These are phyloP conservation scores for Altica lythri DNA, from an alignment of 2,888 invertebrate species.

Conservation along the genomic window DNA sequence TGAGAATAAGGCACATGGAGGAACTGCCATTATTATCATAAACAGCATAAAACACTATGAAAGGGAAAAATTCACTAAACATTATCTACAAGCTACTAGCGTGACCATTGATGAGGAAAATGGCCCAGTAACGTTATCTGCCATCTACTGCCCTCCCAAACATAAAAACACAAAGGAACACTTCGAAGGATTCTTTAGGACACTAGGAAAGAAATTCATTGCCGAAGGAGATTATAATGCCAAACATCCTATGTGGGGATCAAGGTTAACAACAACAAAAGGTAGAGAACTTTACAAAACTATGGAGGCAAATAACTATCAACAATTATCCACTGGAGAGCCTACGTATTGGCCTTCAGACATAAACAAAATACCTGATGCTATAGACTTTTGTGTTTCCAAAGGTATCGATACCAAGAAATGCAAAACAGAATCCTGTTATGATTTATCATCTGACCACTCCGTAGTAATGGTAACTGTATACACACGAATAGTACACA, in stretches of 20 bases:
- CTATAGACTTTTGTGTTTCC: slow-evolving; percentile 16
- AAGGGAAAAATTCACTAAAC: too few relatives aligned
- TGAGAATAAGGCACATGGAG: slow-evolving; percentile 29
- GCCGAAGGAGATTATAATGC: slow-evolving; percentile 24
- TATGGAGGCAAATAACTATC: too few relatives aligned
- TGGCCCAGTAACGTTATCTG: slow-evolving; percentile 32
- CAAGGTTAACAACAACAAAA: too few relatives aligned
- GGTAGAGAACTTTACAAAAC: too few relatives aligned
- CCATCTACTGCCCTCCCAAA: slow-evolving; percentile 32
- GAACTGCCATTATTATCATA: slow-evolving; percentile 32
- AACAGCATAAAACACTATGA: slow-evolving; percentile 31
- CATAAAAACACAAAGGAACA: slow-evolving; percentile 30
- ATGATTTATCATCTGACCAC: slow-evolving; percentile 19
- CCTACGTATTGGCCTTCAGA: slow-evolving; percentile 39
- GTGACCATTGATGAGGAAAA: too few relatives aligned
- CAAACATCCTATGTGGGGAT: slow-evolving; percentile 30
- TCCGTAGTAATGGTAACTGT: slow-evolving; percentile 8
- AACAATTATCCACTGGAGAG: too few relatives aligned
- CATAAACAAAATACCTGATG: too few relatives aligned
- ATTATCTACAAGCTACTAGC: too few relatives aligned
- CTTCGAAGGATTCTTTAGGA: slow-evolving; percentile 28
- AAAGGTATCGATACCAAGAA: slow-evolving; percentile 19
- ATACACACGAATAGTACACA: slow-evolving; percentile 5
- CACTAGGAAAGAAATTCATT: slow-evolving; percentile 26
- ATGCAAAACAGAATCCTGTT: slow-evolving; percentile 10